Evolutionary conservation across 2,113 vertebrate genomes (phyloP), one percentile per base, ranked within the genome.

Genomic region (Apus apus): DNA sequence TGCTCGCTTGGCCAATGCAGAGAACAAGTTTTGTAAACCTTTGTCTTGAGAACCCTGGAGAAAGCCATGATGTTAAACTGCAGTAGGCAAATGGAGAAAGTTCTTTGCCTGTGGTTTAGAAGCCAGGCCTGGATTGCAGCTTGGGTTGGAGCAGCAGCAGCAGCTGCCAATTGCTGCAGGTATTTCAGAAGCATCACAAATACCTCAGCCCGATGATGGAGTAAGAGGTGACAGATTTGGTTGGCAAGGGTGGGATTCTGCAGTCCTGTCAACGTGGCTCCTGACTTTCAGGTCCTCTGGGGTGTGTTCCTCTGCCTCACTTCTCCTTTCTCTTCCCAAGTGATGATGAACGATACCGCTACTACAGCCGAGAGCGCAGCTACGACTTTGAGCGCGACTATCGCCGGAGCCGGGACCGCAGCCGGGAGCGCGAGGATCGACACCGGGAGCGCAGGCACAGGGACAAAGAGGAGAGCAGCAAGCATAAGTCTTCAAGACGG

Each of bases 401-500:
- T n/a, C 97, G 91, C 21, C 90, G 96, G 48, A 96, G 96, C 36
- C 89, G 96, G 12, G 97, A 98, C 22, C 94, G 92, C 77, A 98
- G 96, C 89, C 43, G 95, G 29, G 97, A 98, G 71, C 93, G 96
- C 2, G 98, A 98, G 90, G 97, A 98, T 61, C 96, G 96, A 5
- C 96, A 98, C 78, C 95, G 97, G 2, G 97, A 98, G 88, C 96
- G 96, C 81, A 67, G 97, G 70, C 98, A 98, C 78, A 46, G 97
- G 4, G 97, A 98, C 86, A 98, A 98, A 48, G 98, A 98, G 81
- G 97, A 98, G 72, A 75, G 96, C 90, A 88, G 93, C 84, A 98
- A 98, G 93, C 97, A 97, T 89, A 98, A 98, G 73, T 98, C 98
- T 11, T 98, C 97, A 4, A 96, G 97, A 13, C 96, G 97, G 97